Percentiles rank a stretch among this genome's conserved stretches.
Evolutionary conservation across 2,888 invertebrate species (phyloP).

Genomic region (Morpho helenor): DNA sequence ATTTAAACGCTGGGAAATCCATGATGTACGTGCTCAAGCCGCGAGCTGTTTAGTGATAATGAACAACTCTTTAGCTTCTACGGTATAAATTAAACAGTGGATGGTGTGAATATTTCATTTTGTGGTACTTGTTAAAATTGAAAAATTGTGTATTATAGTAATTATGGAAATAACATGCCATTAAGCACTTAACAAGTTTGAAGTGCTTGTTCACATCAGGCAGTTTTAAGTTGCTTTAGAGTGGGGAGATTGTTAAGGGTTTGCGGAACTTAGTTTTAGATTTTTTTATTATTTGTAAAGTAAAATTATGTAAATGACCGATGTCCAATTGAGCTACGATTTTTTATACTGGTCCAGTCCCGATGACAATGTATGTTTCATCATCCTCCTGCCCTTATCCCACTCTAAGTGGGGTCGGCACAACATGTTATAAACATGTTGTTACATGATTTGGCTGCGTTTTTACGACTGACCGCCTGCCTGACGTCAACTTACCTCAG

Average conservation of each 20-base stretch:
- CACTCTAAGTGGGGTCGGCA: too few species aligned
- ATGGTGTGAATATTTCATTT: neutral
- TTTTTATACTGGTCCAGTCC: too few species aligned
- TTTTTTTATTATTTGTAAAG: neutral
- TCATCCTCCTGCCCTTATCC: too few species aligned
- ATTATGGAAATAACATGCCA: neutral
- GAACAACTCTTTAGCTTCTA: conserved; percentile 42
- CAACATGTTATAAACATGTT: too few species aligned
- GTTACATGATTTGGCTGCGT: too few species aligned
- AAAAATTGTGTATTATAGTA: conserved; percentile 5
- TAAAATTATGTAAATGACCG: too few species aligned
- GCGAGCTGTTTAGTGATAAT: conserved; percentile 53
- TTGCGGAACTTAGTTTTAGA: neutral
- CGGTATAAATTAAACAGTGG: conserved; percentile 1
- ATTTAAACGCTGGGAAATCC: conserved; percentile 43
- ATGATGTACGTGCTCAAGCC: conserved; percentile 61
- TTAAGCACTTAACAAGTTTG: conserved; percentile 1
- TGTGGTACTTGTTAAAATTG: conserved; percentile 1
- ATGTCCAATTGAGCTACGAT: too few species aligned
- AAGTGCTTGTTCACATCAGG: neutral
- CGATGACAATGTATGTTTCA: too few species aligned
- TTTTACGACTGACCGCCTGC: too few species aligned
- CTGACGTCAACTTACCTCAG: too few species aligned
- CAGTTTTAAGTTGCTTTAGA: conserved; percentile 4
- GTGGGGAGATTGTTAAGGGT: neutral